A percentile compares a stretch with the other conserved stretches of the same genome.
Conservation (phyloP, 1,140 invertebrate genomes). For the Dendrolimus punctatus region DNA sequence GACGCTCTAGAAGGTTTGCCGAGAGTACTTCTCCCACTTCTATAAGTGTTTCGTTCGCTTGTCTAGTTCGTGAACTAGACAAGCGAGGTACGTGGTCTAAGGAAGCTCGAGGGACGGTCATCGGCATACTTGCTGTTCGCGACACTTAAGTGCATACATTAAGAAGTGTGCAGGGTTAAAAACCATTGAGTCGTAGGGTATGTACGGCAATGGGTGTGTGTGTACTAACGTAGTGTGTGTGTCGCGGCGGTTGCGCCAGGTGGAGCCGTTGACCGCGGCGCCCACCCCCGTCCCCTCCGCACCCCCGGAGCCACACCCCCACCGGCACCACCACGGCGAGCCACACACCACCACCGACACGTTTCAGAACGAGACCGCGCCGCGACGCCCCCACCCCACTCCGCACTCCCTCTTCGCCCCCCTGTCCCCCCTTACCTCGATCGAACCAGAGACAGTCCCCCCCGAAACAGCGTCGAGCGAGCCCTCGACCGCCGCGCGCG, state of each 20-base stretch:
- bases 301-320: conserved; percentile 15
- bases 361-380: conserved; percentile 51
- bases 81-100: too few relatives aligned
- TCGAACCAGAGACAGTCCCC: conserved; percentile 3
- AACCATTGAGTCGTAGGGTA: neutral
- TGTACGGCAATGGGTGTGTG: conserved; percentile 26
- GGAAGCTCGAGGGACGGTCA: too few relatives aligned
- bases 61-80: too few relatives aligned
- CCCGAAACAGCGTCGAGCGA: conserved; percentile 13
- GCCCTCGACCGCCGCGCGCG: conserved; percentile 23
- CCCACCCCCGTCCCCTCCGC: conserved; percentile 21
- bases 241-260: conserved; percentile 45
- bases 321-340: conserved; percentile 34
- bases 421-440: conserved; percentile 6
- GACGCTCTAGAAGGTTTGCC: too few relatives aligned
- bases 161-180: conserved; percentile 1
- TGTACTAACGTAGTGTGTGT: conserved; percentile 63
- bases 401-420: conserved; percentile 6
- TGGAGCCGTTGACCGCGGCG: conserved; percentile 34
- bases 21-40: too few relatives aligned
- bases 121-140: too few relatives aligned
- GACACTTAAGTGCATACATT: too few relatives aligned
- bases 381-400: conserved; percentile 23
- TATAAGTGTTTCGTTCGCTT: too few relatives aligned
- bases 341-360: conserved; percentile 53